Evolutionary conservation across 2,113 vertebrate genomes (phyloP).

Genomic region (Baryphthengus martii): DNA sequence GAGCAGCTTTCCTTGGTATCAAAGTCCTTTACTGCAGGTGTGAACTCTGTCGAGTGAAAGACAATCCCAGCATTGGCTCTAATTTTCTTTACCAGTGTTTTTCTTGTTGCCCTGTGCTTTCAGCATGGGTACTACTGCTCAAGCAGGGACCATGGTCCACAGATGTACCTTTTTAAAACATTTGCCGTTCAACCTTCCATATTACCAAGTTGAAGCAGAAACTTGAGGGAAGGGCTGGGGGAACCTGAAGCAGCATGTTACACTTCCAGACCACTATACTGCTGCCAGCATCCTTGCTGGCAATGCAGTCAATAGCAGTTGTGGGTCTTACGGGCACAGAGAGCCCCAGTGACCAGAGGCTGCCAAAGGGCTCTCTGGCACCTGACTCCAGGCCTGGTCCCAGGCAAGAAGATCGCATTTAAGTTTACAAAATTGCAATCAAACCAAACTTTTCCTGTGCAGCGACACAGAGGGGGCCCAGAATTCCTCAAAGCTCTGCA

Average conservation of each 20-base stretch:
- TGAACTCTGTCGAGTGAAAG: not conserved
- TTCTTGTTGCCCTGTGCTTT: not conserved
- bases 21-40: not conserved
- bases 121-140: not conserved
- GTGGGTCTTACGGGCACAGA: not conserved
- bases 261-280: not conserved
- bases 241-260: rapidly evolving
- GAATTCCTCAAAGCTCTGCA: not conserved
- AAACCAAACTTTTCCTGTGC: not conserved
- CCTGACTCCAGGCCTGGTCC: not conserved
- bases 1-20: not conserved
- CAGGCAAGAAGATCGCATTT: rapidly evolving
- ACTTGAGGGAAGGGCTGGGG: not conserved
- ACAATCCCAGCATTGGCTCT: not conserved
- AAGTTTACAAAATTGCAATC: not conserved
- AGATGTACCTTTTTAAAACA: not conserved
- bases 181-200: not conserved
- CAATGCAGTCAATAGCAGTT: rapidly evolving
- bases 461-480: not conserved
- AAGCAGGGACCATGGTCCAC: rapidly evolving
- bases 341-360: rapidly evolving
- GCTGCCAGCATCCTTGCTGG: not conserved
- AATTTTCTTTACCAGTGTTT: not conserved
- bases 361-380: not conserved
- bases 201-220: not conserved